phyloP scores from a whole-genome alignment of 2,113 vertebrate genomes.

The Ammodytes marinus region DNA sequence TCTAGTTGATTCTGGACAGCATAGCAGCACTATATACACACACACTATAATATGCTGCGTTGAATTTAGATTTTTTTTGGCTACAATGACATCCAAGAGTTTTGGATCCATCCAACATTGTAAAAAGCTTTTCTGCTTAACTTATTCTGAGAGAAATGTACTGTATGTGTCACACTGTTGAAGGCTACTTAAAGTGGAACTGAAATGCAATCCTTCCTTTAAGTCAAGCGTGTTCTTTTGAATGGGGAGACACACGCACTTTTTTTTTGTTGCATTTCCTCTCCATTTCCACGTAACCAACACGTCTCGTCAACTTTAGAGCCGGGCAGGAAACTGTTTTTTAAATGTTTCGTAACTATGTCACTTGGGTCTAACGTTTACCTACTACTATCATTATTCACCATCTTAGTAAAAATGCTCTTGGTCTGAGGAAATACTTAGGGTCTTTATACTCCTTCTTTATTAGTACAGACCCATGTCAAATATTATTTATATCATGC shows the following conservation, averaged over 20 bases:
- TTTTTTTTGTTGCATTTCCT: constrained; percentile 30
- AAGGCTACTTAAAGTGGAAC: constrained; percentile 16
- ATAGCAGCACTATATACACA: neutral
- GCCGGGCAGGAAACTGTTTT: neutral
- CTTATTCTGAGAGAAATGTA: neutral
- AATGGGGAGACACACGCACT: constrained; percentile 29
- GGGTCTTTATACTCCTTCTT: neutral
- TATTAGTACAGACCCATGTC: neutral
- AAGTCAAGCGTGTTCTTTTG: constrained; percentile 41
- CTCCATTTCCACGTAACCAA: constrained; percentile 2
- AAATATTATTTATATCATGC: neutral
- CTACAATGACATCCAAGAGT: neutral
- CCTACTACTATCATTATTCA: neutral
- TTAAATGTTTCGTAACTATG: neutral
- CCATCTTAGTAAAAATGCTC: neutral
- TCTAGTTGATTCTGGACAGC: neutral
- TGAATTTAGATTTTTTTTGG: neutral
- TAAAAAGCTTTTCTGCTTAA: neutral
- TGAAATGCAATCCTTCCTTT: constrained; percentile 58
- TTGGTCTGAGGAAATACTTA: neutral
- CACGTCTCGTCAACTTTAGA: neutral
- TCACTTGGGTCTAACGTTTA: neutral
- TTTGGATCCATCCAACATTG: neutral
- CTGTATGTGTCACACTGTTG: neutral
- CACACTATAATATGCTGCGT: too few relatives aligned